Evolutionary conservation across 1,140 invertebrate species (phyloP).

Genomic region (Epicauta chinensis): DNA sequence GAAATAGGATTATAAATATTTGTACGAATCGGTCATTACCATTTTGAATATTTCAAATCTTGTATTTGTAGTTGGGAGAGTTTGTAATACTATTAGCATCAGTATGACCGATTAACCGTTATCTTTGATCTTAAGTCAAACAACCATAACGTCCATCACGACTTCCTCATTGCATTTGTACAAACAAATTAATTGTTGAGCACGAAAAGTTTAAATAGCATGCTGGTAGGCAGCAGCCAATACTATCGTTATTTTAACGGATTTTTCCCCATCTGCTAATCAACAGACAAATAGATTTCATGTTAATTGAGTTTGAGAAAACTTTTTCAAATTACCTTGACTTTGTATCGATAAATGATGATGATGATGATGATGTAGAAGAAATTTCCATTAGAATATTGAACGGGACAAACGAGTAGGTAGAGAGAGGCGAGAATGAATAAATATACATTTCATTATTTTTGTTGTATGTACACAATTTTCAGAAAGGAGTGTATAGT

Average conservation of each 20-base stretch:
- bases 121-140: constrained; percentile 5
- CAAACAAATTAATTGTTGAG: constrained; percentile 15
- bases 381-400: too few relatives aligned
- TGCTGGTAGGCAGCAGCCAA: not conserved
- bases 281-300: constrained; percentile 7
- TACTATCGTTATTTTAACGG: too few relatives aligned
- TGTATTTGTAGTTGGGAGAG: too few relatives aligned
- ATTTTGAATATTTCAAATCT: too few relatives aligned
- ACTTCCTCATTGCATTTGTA: constrained; percentile 12
- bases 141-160: constrained; percentile 10
- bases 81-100: too few relatives aligned
- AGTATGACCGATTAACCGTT: constrained; percentile 6
- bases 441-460: too few relatives aligned
- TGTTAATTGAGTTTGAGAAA: constrained; percentile 9
- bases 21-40: too few relatives aligned
- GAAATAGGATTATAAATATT: too few relatives aligned
- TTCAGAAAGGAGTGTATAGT: not conserved
- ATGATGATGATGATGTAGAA: too few relatives aligned
- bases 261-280: constrained; percentile 1
- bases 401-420: too few relatives aligned
- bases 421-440: too few relatives aligned
- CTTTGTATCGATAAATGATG: too few relatives aligned
- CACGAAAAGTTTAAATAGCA: constrained; percentile 2
- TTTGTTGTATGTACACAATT: not conserved
- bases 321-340: not conserved